Percentiles rank a stretch among this genome's conserved stretches.
Evolutionary conservation across 2,113 vertebrate species (phyloP).

Genomic region (Glaucomys volans): DNA sequence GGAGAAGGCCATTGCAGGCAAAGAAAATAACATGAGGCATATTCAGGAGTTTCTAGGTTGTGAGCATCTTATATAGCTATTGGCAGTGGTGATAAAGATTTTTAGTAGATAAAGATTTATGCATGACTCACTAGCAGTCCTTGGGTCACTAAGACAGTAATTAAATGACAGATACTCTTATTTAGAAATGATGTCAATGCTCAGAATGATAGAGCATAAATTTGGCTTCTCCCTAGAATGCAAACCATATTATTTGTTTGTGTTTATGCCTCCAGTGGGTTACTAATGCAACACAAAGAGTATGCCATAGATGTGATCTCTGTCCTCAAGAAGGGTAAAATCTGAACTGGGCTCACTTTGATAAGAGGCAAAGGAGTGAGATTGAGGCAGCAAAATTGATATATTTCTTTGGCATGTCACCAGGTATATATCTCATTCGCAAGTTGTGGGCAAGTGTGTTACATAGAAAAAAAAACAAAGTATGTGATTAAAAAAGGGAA

Average conservation of each 20-base stretch:
- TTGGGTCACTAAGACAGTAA: background rate
- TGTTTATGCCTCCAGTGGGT: background rate
- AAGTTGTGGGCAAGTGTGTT: background rate
- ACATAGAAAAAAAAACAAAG: slow-evolving; percentile 36
- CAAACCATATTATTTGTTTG: background rate
- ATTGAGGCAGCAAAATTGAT: background rate
- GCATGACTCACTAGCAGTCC: background rate
- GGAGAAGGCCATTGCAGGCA: background rate
- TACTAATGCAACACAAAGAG: background rate
- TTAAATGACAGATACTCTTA: slow-evolving; percentile 15
- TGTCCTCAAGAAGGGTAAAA: background rate
- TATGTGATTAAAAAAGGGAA: background rate
- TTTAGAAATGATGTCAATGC: slow-evolving; percentile 45
- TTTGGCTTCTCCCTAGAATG: slow-evolving; percentile 1
- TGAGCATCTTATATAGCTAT: background rate
- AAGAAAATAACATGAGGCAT: background rate
- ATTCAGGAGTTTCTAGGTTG: background rate
- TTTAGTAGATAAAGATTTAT: slow-evolving; percentile 28
- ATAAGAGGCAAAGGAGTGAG: background rate
- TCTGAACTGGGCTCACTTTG: background rate
- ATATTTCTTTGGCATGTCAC: background rate
- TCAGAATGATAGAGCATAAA: background rate
- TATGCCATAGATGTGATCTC: background rate
- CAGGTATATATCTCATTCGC: background rate
- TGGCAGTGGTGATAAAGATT: background rate